A percentile compares a stretch with the other conserved stretches of the same genome.
These are phyloP conservation scores for Drosophila putrida DNA, from an alignment of 2,888 invertebrate species.

Conservation along the genomic window DNA sequence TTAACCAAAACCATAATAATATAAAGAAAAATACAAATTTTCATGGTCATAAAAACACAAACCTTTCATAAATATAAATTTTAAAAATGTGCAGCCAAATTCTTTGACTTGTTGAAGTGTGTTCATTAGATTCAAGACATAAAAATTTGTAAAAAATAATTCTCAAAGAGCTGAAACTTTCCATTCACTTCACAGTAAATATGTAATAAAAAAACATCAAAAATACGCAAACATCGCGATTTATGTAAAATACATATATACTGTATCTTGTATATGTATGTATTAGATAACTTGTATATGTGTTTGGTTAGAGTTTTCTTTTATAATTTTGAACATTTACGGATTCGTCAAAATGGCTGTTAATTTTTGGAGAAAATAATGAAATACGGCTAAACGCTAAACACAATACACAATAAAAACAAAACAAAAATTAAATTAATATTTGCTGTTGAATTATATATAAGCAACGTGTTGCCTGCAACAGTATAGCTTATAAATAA, in stretches of 20 bases:
- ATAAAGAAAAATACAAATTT: neutral
- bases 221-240: conserved; percentile 31
- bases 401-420: conserved; percentile 45
- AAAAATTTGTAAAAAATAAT: conserved; percentile 16
- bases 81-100: conserved; percentile 44
- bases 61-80: conserved; percentile 16
- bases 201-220: conserved; percentile 20
- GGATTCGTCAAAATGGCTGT: conserved; percentile 85
- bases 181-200: conserved; percentile 26
- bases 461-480: conserved; percentile 73
- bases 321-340: conserved; percentile 77
- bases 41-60: no score
- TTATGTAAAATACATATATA: conserved; percentile 43
- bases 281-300: conserved; percentile 52
- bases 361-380: conserved; percentile 86
- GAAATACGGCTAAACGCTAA: conserved; percentile 84
- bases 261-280: conserved; percentile 34
- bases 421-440: conserved; percentile 33
- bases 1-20: conserved; percentile 31
- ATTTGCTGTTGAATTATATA: conserved; percentile 65
- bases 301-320: conserved; percentile 62
- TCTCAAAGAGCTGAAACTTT: conserved; percentile 19
- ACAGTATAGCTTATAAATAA: conserved; percentile 37
- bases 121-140: conserved; percentile 42
- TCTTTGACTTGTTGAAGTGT: conserved; percentile 61